Base-by-base conservation (phyloP, 2,888 invertebrate genomes). In the Ptilodon capucinus region DNA sequence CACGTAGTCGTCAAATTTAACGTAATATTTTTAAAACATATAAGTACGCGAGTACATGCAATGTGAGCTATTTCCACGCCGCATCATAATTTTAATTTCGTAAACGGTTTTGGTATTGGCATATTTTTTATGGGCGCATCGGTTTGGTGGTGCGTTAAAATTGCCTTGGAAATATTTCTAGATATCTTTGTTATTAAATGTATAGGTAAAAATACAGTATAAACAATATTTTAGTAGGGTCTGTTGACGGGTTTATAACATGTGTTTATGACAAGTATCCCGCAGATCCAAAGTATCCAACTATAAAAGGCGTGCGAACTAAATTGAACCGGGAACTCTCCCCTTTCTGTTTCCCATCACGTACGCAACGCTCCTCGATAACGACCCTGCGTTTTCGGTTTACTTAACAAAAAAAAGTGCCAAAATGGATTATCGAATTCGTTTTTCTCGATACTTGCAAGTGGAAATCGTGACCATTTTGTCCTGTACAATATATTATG, bases 331-430 rank as follows among this genome's bases (percentile, higher is more conserved):
- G 68, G 65, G 68, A 70, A 72, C 71, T 73, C 69, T 67, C 69
- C 57, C 49, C 54, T 71, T 70, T 70, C 64, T 57, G 65, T 72
- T 79, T 79, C 78, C 51, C 60, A 70, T 76, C 79, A 79, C 79
- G 77, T 78, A 71, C 73, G 53, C 51, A 51, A 64, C 60, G 64
- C 55, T 64, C 60, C 51, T 50, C 57, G 68, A 71, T 74, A 75
- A 75, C 68, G 61, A 71, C 62, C 57, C 61, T 65, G 60, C 56
- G 49, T 64, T 61, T 64, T 66, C 60, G 58, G 58, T 64, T 69
- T 69, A 70, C 65, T 69, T 60, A 66, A 67, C 63, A 48, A 59
- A 64, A 60, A 61, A 64, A 60, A 62, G 52, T 57, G 54, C 53
- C 44, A 25, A 58, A 64, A 59, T 48, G 46, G 53, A 57, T 64